These are phyloP conservation scores for Corella eumyota DNA, from an alignment of 23 tunicate genomes.

Conservation along the genomic window DNA sequence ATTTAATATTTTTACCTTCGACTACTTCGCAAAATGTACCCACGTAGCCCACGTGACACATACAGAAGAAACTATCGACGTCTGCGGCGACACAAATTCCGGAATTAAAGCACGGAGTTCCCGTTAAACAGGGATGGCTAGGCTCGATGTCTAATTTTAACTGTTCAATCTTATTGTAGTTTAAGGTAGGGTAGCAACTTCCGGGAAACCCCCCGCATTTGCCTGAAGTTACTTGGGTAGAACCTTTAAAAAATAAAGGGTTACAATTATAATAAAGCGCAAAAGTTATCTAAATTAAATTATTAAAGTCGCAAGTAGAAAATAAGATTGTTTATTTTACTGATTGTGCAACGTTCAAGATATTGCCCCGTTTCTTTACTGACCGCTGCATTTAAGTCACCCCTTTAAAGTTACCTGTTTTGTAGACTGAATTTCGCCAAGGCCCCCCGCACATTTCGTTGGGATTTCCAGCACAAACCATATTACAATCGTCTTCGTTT, in stretches of 20 bases:
- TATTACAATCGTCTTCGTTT: slow-evolving; percentile 25
- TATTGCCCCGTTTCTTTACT: too few species aligned
- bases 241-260: slow-evolving; percentile 1
- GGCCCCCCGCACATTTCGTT: slow-evolving; percentile 37
- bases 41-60: slow-evolving; percentile 32
- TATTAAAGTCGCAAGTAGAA: too few species aligned
- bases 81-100: slow-evolving; percentile 32
- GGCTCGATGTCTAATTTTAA: slow-evolving; percentile 20
- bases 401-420: slow-evolving; percentile 20
- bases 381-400: too few species aligned
- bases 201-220: slow-evolving; percentile 39
- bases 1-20: slow-evolving; percentile 29
- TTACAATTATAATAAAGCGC: neutral
- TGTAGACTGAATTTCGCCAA: slow-evolving; percentile 41
- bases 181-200: slow-evolving; percentile 13
- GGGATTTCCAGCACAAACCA: slow-evolving; percentile 36
- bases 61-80: slow-evolving; percentile 17
- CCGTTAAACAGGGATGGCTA: slow-evolving; percentile 17
- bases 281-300: too few species aligned
- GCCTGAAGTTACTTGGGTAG: slow-evolving; percentile 11
- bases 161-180: slow-evolving; percentile 5
- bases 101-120: slow-evolving; percentile 17
- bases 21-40: slow-evolving; percentile 35
- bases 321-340: too few species aligned
- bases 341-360: too few species aligned